These are phyloP conservation scores for Rhinogobio ventralis DNA, from an alignment of 2,797 vertebrate genomes.

Conservation along the genomic window DNA sequence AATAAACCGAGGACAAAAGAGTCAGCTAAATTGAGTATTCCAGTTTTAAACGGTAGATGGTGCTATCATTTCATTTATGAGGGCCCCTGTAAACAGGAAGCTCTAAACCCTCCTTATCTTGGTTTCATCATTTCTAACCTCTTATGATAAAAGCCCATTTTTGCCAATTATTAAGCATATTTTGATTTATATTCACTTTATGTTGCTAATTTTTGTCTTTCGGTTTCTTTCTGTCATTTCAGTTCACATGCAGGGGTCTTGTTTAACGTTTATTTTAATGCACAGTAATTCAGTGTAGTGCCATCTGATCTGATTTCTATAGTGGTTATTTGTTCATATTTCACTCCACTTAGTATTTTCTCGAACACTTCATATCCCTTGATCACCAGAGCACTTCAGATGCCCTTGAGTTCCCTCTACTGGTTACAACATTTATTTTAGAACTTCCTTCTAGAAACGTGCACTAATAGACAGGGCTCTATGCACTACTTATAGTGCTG, in stretches of 20 bases:
- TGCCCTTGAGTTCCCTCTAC: slow-evolving; percentile 18
- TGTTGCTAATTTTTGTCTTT: background rate
- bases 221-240: background rate
- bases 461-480: background rate
- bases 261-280: background rate
- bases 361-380: background rate
- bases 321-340: background rate
- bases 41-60: slow-evolving; percentile 21
- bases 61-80: slow-evolving; percentile 23
- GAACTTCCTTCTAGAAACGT: slow-evolving; percentile 6
- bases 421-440: background rate
- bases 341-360: background rate
- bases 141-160: background rate
- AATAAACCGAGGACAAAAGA: background rate
- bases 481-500: background rate
- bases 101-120: background rate
- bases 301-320: background rate
- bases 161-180: background rate
- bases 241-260: background rate
- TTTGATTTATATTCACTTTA: background rate
- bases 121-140: background rate
- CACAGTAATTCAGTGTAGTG: background rate
- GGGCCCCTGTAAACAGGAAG: background rate
- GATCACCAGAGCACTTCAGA: background rate
- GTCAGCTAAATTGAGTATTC: background rate